Conservation (phyloP, 2,113 vertebrate genomes). For the Herpetotheres cachinnans region DNA sequence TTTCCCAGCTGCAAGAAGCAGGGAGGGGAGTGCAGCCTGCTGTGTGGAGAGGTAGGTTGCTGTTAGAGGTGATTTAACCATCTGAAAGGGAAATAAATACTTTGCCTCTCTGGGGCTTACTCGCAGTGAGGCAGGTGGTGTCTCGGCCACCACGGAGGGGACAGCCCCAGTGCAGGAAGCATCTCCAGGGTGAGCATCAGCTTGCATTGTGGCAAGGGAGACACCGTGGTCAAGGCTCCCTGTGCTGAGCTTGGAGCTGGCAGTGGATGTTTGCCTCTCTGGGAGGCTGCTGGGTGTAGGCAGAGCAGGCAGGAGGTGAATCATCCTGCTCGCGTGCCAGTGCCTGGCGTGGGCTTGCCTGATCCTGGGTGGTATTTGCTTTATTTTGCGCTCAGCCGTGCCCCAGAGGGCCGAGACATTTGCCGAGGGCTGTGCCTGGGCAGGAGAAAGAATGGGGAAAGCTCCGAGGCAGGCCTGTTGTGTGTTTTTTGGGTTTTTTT, state of each 20-base stretch:
- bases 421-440: not conserved
- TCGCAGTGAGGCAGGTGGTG: rapidly evolving
- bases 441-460: not conserved
- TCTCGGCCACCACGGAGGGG: rapidly evolving
- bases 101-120: not conserved
- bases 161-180: not conserved
- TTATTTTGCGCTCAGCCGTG: not conserved
- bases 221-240: not conserved
- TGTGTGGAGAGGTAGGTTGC: not conserved
- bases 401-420: not conserved
- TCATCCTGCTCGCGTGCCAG: not conserved
- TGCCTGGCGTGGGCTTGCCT: not conserved
- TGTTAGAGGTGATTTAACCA: not conserved
- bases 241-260: rapidly evolving
- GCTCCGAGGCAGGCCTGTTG: not conserved
- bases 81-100: not conserved
- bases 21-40: not conserved
- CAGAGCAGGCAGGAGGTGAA: not conserved
- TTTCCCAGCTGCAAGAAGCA: not conserved
- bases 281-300: not conserved
- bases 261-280: not conserved
- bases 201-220: not conserved
- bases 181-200: not conserved
- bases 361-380: constrained; percentile 41
- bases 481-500: not conserved